Evolutionary conservation across 2,113 vertebrate genomes (phyloP).

Genomic region (Petromus typicus): DNA sequence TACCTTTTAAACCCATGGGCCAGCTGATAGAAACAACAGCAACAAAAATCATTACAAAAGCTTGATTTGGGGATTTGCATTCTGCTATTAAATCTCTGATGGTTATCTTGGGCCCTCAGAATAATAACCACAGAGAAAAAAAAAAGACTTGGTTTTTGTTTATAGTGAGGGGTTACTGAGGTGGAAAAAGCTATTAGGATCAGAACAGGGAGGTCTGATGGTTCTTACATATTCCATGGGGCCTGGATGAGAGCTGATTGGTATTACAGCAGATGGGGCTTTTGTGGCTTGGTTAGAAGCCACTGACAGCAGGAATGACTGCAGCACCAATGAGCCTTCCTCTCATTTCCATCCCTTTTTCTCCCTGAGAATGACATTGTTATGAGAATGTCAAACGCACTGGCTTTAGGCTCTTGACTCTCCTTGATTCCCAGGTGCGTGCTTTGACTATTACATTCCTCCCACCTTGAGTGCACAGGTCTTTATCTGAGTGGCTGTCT

Average conservation of each 20-base stretch:
- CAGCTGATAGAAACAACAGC: conserved; percentile 43
- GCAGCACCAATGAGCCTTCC: conserved; percentile 68
- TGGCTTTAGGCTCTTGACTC: conserved; percentile 50
- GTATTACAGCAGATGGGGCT: conserved; percentile 79
- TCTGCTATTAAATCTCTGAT: conserved; percentile 64
- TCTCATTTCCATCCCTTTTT: conserved; percentile 74
- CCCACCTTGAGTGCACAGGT: not conserved
- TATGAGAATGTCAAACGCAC: conserved; percentile 80
- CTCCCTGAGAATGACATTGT: conserved; percentile 67
- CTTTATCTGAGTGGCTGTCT: not conserved
- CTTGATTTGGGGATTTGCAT: conserved; percentile 60
- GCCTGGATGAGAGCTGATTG: conserved; percentile 79
- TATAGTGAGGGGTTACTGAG: conserved; percentile 76
- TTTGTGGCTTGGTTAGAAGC: conserved; percentile 81
- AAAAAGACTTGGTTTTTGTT: conserved; percentile 58
- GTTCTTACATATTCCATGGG: conserved; percentile 71
- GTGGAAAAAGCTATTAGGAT: conserved; percentile 81
- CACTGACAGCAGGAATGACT: conserved; percentile 81
- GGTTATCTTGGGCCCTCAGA: conserved; percentile 43
- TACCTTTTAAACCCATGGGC: conserved; percentile 52
- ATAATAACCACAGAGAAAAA: conserved; percentile 54
- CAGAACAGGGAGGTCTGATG: conserved; percentile 70
- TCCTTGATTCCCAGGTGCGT: conserved; percentile 35
- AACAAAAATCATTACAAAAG: conserved; percentile 15
- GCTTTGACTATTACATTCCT: not conserved